Conservation (phyloP, 2,797 vertebrate species). For the Carapus acus region DNA sequence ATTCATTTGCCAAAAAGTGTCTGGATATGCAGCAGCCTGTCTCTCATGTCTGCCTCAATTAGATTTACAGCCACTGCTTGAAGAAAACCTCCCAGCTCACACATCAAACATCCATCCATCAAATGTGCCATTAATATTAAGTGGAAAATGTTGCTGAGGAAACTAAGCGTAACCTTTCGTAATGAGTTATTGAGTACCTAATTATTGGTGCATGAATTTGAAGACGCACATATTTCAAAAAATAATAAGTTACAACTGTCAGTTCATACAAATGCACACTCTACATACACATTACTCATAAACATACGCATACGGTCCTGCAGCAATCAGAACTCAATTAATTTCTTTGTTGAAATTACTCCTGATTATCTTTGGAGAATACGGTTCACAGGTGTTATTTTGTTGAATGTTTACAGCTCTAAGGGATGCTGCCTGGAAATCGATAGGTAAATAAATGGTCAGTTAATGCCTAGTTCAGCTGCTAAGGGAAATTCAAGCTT, state of each 20-base stretch:
- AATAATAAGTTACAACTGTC: conserved; percentile 17
- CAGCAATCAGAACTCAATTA: background rate
- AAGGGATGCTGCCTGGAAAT: too few relatives aligned
- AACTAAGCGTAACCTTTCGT: conserved; percentile 40
- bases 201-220: conserved; percentile 20
- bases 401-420: too few relatives aligned
- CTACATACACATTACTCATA: background rate
- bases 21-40: background rate
- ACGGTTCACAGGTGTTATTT: too few relatives aligned
- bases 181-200: conserved; percentile 35
- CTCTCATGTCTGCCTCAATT: background rate
- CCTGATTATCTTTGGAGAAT: too few relatives aligned
- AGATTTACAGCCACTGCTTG: background rate
- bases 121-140: conserved; percentile 35
- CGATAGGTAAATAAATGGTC: too few relatives aligned
- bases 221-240: conserved; percentile 2
- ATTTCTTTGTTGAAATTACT: too few relatives aligned
- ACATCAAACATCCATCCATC: conserved; percentile 34
- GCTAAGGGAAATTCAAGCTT: too few relatives aligned
- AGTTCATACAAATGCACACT: background rate
- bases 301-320: too few relatives aligned
- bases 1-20: conserved; percentile 6
- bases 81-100: conserved; percentile 3
- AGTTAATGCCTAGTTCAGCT: too few relatives aligned
- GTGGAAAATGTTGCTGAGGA: conserved; percentile 30